Percentiles rank a stretch among this genome's conserved stretches.
Evolutionary conservation across 2,888 invertebrate genomes (phyloP).

Genomic region (Ceriagrion tenellum): DNA sequence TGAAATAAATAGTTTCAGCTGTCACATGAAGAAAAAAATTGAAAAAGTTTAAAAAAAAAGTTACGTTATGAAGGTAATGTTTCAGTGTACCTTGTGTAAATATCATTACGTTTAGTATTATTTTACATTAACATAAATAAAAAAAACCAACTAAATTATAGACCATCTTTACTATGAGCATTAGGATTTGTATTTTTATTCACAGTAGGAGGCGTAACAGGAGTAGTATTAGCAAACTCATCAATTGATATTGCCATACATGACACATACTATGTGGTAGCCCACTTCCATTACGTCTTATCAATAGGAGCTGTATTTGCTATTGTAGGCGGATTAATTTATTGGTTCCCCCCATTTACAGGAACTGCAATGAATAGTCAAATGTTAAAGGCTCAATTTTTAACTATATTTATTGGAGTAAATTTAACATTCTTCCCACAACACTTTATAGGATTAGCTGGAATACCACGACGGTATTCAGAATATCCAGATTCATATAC

Average conservation of each 20-base stretch:
- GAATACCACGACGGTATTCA: too few relatives aligned
- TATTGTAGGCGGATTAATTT: conserved; percentile 86
- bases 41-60: too few relatives aligned
- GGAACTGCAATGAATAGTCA: conserved; percentile 82
- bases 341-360: conserved; percentile 86
- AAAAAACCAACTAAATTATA: conserved; percentile 82
- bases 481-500: conserved; percentile 85
- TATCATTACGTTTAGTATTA: too few relatives aligned
- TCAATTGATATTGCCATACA: conserved; percentile 88
- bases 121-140: too few relatives aligned
- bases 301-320: conserved; percentile 90
- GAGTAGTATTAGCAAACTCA: conserved; percentile 84
- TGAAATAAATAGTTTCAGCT: too few relatives aligned
- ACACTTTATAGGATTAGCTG: too few relatives aligned
- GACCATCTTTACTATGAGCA: conserved; percentile 83
- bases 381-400: too few relatives aligned
- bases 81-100: too few relatives aligned
- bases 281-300: conserved; percentile 90
- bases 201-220: conserved; percentile 87
- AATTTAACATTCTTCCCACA: too few relatives aligned
- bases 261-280: conserved; percentile 92
- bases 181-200: conserved; percentile 89
- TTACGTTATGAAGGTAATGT: too few relatives aligned
- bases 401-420: too few relatives aligned
- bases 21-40: too few relatives aligned